Conservation (phyloP, 2,888 invertebrate genomes). For the Theretra japonica region DNA sequence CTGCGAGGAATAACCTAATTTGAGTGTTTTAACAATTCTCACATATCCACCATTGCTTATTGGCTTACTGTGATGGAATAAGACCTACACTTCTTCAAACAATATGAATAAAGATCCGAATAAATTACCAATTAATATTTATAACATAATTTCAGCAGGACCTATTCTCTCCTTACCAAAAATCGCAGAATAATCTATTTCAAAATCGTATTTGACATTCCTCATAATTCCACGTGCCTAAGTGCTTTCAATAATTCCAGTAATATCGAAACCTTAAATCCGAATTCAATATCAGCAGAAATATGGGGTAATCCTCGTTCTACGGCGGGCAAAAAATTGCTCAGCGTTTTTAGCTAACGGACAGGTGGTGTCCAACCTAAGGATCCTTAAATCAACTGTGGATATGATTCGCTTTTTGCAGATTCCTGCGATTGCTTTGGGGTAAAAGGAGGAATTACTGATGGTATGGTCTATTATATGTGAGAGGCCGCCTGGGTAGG, state of each 20-base stretch:
- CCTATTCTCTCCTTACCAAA: too few species aligned
- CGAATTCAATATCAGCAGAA: constrained; percentile 30
- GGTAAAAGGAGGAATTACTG: too few species aligned
- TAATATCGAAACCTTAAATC: constrained; percentile 16
- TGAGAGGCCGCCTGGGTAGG: too few species aligned
- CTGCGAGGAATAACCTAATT: too few species aligned
- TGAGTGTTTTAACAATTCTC: too few species aligned
- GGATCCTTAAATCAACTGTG: constrained; percentile 1
- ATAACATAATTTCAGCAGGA: too few species aligned
- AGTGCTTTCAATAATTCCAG: constrained; percentile 8
- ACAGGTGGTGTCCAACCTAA: constrained; percentile 14
- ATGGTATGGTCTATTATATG: too few species aligned
- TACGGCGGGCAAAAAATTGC: constrained; percentile 23
- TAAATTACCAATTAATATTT: too few species aligned
- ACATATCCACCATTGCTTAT: too few species aligned
- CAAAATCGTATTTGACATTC: background rate
- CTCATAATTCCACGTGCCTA: background rate
- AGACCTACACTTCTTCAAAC: too few species aligned
- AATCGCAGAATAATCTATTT: background rate
- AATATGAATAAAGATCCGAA: too few species aligned
- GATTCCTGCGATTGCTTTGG: background rate
- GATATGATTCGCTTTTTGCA: constrained; percentile 1
- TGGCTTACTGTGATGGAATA: too few species aligned
- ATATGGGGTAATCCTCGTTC: constrained; percentile 28
- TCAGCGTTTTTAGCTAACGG: constrained; percentile 23